Conservation (phyloP, 2,113 vertebrate species). For the Poeciliopsis retropinna region DNA sequence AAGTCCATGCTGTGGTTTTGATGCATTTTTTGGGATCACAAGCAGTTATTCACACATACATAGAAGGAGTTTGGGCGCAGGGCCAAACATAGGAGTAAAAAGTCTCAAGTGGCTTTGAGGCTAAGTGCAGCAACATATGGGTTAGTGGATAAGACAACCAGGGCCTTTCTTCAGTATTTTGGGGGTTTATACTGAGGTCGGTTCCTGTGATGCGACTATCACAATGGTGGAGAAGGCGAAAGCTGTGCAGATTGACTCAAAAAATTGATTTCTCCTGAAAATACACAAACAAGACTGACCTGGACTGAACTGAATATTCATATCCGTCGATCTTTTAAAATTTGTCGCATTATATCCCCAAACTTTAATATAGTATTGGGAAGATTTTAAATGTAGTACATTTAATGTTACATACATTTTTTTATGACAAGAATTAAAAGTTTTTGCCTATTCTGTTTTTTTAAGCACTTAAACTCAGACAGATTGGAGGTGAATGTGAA, state of each 20-base stretch:
- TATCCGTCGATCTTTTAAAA: no score
- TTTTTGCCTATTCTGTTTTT: no score
- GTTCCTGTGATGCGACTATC: conserved; percentile 39
- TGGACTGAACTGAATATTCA: no score
- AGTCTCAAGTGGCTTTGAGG: conserved; percentile 69
- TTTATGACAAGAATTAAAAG: no score
- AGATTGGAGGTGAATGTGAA: no score
- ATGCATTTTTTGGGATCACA: conserved; percentile 42
- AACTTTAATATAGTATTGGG: no score
- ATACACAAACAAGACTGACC: conserved; percentile 62
- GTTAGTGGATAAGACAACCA: conserved; percentile 52
- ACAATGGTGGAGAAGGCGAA: conserved; percentile 45
- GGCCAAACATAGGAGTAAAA: conserved; percentile 69
- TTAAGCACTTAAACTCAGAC: no score
- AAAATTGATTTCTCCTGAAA: conserved; percentile 53
- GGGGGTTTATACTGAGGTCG: conserved; percentile 71
- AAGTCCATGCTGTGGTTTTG: conserved; percentile 52
- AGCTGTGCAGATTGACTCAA: conserved; percentile 29
- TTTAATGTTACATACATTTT: no score
- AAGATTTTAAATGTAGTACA: no score
- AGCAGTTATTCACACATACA: conserved; percentile 23
- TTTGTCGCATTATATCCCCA: no score
- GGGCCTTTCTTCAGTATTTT: conserved; percentile 61
- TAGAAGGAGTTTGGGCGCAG: conserved; percentile 34
- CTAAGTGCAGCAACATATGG: conserved; percentile 61